Base-by-base conservation (phyloP, 1,140 invertebrate species). In the Drosophila pseudoobscura region DNA sequence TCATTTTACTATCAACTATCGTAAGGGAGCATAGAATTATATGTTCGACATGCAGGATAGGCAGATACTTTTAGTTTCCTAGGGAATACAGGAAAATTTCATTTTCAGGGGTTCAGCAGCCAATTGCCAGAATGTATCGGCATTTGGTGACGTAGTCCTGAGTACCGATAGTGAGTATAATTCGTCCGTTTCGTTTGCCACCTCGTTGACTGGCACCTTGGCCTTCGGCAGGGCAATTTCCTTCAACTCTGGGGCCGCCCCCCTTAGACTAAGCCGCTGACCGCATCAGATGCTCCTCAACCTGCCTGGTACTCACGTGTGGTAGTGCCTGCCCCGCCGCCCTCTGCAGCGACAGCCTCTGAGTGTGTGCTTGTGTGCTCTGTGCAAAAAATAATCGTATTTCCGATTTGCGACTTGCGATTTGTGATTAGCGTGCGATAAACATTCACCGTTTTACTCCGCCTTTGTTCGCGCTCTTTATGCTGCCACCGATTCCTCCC, bases 381-480 rank as follows among this genome's bases (percentile, higher is more conserved):
- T 13, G 35, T 39, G 35, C 11, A 39, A 74, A 65, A 85, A 84
- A 80, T 85, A 85, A 85, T 85, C 80, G 77, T 68, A 85, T 85
- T 85, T 85, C 82, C 80, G 80, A 84, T 83, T 82, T 73, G 79
- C 64, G 75, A 82, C 75, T 83, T 85, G 80, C 64, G 75, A 82
- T 78, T 83, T 85, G 80, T 85, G 80, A 85, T 85, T 85, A 85
- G 80, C 80, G 68, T 63, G 80, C 77, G 80, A 85, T 80, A 85
- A 79, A 71, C 77, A 84, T 71, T 78, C 66, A 54, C 20, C 51
- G 31, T 51, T 45, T 26, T 52, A 41, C 60, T 17, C 3, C 45
- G 49, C 35, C 53, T 64, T 74, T 80, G 65, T 78, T 41, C 51
- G 51, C 29, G 39, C 44, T 62, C 69, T 69, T 55, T 60, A 51